These are phyloP conservation scores for Babylonia areolata DNA, from an alignment of 1,140 invertebrate genomes.

Conservation along the genomic window DNA sequence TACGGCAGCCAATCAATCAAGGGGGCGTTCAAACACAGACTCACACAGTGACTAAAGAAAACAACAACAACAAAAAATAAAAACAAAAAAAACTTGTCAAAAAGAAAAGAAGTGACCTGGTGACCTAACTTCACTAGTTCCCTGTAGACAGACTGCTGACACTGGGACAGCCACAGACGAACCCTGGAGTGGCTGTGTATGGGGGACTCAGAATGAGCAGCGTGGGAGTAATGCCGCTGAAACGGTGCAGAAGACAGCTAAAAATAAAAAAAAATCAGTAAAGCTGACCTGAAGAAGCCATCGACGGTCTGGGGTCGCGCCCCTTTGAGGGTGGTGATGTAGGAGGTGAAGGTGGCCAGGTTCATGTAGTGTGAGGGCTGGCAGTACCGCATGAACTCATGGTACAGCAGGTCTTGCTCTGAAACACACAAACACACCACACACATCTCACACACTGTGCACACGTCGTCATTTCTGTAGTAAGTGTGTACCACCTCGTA, in stretches of 20 bases:
- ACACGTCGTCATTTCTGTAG: background rate
- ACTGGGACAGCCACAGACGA: too few relatives aligned
- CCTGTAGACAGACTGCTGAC: too few relatives aligned
- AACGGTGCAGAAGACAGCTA: too few relatives aligned
- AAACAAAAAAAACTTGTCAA: background rate
- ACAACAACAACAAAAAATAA: background rate
- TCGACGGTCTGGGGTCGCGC: conserved; percentile 55
- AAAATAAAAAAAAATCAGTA: background rate
- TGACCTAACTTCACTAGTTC: too few relatives aligned
- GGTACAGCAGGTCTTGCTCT: conserved; percentile 76
- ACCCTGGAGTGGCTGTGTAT: too few relatives aligned
- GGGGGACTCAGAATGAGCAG: too few relatives aligned
- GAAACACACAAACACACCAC: conserved; percentile 42
- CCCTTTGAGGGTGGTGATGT: conserved; percentile 70
- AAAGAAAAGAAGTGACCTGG: too few relatives aligned
- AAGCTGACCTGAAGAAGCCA: conserved; percentile 70
- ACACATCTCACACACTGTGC: background rate
- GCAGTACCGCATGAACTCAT: conserved; percentile 70
- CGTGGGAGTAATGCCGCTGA: too few relatives aligned
- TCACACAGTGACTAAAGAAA: too few relatives aligned
- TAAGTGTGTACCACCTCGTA: background rate
- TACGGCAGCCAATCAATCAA: background rate
- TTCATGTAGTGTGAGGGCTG: conserved; percentile 74
- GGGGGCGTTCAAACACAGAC: background rate
- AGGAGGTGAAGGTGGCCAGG: conserved; percentile 63